Evolutionary conservation across 2,797 vertebrate species (phyloP).

Genomic region (Pristis pectinata): DNA sequence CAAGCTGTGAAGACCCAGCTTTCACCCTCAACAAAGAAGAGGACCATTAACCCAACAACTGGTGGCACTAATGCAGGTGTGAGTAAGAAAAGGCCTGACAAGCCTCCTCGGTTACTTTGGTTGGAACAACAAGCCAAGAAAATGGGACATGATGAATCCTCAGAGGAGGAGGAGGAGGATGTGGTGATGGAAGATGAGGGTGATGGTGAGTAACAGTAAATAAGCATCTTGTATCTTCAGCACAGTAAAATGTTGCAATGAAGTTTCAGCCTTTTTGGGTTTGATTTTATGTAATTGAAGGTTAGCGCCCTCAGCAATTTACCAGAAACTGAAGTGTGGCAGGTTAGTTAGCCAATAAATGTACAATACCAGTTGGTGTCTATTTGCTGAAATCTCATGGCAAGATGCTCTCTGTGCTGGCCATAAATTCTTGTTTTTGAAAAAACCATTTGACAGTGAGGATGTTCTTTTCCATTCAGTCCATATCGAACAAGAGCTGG

Average conservation of each 20-base stretch:
- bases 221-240: not conserved
- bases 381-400: not conserved
- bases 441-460: too few species aligned
- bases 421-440: too few species aligned
- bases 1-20: conserved; percentile 72
- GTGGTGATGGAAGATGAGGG: conserved; percentile 51
- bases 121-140: conserved; percentile 79
- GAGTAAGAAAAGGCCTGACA: conserved; percentile 47
- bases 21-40: conserved; percentile 56
- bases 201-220: conserved; percentile 53
- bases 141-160: conserved; percentile 46
- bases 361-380: too few species aligned
- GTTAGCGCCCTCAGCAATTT: not conserved
- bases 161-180: conserved; percentile 48
- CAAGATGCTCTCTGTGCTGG: not conserved
- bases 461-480: too few species aligned
- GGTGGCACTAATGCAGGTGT: not conserved
- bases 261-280: not conserved
- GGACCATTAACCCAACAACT: not conserved
- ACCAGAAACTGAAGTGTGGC: not conserved
- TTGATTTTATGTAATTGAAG: too few species aligned
- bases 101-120: conserved; percentile 72
- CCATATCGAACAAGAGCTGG: too few species aligned
- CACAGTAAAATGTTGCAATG: not conserved
- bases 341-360: not conserved